A percentile compares a stretch with the other conserved stretches of the same genome.
phyloP scores from a whole-genome alignment of 2,797 vertebrate genomes.

The Threskiornis aethiopicus region DNA sequence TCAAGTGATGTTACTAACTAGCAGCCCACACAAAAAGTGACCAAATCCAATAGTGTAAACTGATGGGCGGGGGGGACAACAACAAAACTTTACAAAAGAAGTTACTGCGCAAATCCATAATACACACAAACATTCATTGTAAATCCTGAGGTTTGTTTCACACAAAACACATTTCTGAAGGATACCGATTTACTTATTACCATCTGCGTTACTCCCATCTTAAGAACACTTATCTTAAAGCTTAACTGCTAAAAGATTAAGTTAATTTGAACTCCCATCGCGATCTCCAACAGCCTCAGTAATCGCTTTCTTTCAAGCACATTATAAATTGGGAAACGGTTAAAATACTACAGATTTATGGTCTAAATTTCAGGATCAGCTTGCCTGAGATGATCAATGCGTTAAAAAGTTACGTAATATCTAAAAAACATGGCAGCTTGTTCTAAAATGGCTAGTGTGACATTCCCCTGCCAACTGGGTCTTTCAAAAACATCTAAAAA shows the following conservation, averaged over 20 bases:
- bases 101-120: background rate
- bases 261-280: background rate
- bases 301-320: background rate
- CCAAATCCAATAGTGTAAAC: background rate
- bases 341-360: background rate
- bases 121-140: background rate
- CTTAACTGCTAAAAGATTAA: background rate
- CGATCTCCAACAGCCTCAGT: background rate
- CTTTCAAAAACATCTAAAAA: background rate
- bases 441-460: background rate
- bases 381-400: background rate
- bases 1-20: background rate
- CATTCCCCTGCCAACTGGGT: background rate
- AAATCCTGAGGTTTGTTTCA: background rate
- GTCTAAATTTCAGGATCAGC: background rate
- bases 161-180: background rate
- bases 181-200: background rate
- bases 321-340: background rate
- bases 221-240: background rate
- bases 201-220: background rate
- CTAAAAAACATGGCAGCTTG: background rate
- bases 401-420: background rate
- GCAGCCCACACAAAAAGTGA: background rate
- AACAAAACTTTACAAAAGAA: background rate
- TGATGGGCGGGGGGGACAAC: fast-evolving